These are phyloP conservation scores for Cenopis cana DNA, from an alignment of 2,888 invertebrate genomes.

Conservation along the genomic window DNA sequence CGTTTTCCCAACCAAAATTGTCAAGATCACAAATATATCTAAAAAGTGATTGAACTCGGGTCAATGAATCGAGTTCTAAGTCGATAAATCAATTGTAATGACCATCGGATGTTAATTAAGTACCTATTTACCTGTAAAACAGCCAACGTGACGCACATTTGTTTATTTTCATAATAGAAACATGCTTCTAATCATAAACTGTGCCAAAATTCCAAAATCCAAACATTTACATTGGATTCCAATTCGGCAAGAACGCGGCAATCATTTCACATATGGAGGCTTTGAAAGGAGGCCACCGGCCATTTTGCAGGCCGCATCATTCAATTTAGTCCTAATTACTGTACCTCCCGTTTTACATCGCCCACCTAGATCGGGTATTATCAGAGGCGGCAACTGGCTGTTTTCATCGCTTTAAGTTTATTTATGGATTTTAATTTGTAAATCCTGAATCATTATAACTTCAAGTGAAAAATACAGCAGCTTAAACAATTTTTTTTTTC, in stretches of 20 bases:
- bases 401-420: background rate
- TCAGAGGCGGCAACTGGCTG: slow-evolving; percentile 18
- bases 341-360: slow-evolving; percentile 54
- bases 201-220: slow-evolving; percentile 4
- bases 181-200: background rate
- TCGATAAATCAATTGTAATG: too few species aligned
- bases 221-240: slow-evolving; percentile 28
- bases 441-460: background rate
- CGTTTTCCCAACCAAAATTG: too few species aligned
- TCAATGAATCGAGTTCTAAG: too few species aligned
- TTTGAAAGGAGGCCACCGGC: slow-evolving; percentile 46
- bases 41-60: too few species aligned
- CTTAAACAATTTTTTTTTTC: too few species aligned
- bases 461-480: too few species aligned
- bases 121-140: too few species aligned
- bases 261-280: slow-evolving; percentile 39
- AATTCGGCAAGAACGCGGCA: slow-evolving; percentile 11
- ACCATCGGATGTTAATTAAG: too few species aligned
- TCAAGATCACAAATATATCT: too few species aligned
- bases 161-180: background rate
- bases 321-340: slow-evolving; percentile 77
- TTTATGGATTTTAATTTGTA: slow-evolving; percentile 5
- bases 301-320: slow-evolving; percentile 65
- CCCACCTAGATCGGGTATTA: slow-evolving; percentile 17
- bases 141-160: too few species aligned